phyloP scores from a whole-genome alignment of 2,797 vertebrate species.

The Cossypha polioptera region DNA sequence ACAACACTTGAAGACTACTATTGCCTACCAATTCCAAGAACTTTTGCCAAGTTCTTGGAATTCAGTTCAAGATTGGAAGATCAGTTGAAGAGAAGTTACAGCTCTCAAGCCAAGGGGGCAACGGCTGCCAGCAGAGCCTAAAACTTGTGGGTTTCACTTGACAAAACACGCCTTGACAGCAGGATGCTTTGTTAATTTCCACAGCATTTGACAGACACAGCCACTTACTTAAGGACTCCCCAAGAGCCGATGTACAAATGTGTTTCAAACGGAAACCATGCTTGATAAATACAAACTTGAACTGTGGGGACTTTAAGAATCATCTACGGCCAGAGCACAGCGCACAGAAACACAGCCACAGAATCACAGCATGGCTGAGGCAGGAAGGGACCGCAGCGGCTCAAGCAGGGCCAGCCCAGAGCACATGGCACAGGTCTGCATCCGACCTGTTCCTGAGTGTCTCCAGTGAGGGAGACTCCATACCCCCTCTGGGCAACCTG shows the following conservation, averaged over 20 bases:
- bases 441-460: neutral
- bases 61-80: too few species aligned
- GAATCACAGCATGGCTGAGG: too few species aligned
- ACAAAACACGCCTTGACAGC: neutral
- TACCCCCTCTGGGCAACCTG: neutral
- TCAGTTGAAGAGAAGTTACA: neutral
- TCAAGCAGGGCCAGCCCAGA: neutral
- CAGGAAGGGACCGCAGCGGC: neutral
- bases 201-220: neutral
- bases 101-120: neutral
- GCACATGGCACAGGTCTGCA: neutral
- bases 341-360: neutral
- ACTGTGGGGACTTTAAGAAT: neutral
- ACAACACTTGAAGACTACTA: neutral
- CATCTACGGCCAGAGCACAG: too few species aligned
- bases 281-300: neutral
- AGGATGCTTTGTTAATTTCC: neutral
- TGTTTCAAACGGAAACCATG: neutral
- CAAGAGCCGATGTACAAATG: neutral
- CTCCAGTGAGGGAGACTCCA: neutral
- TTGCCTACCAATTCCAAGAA: too few species aligned
- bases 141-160: neutral
- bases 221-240: accelerated
- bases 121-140: neutral
- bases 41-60: accelerated